Conservation (phyloP, 35 echinoderm and acorn worm species). For the Diadema setosum region DNA sequence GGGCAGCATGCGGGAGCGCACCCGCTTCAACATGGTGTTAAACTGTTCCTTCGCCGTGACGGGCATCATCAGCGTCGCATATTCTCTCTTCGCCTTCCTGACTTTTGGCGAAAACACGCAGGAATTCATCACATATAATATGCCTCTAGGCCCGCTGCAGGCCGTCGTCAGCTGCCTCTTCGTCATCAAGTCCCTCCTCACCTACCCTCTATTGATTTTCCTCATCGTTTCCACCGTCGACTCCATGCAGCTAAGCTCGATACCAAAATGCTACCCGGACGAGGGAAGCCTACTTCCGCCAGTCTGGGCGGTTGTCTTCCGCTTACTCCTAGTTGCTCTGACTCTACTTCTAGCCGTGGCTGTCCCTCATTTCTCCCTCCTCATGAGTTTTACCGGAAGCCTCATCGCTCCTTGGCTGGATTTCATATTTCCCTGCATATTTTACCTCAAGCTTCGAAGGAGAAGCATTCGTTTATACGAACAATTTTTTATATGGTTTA, state of each 20-base stretch:
- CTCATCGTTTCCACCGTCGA: conserved; percentile 82
- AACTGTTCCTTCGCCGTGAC: conserved; percentile 80
- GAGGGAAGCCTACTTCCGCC: conserved; percentile 25
- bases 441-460: conserved; percentile 76
- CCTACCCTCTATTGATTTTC: conserved; percentile 96
- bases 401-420: conserved; percentile 94
- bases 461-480: conserved; percentile 20
- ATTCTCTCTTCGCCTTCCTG: conserved; percentile 84
- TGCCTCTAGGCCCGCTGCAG: conserved; percentile 77
- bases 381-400: conserved; percentile 93
- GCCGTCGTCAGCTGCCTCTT: conserved; percentile 80
- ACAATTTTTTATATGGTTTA: conserved; percentile 39
- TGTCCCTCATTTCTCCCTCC: conserved; percentile 82
- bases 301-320: conserved; percentile 80
- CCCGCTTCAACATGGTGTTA: conserved; percentile 70
- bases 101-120: conserved; percentile 79
- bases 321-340: conserved; percentile 59
- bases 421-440: conserved; percentile 95
- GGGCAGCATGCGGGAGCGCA: conserved; percentile 68
- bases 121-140: conserved; percentile 98
- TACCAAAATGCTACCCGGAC: conserved; percentile 68
- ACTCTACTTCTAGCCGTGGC: conserved; percentile 78
- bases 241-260: conserved; percentile 51
- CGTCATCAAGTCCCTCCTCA: conserved; percentile 89
- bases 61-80: conserved; percentile 68